A percentile compares a stretch with the other conserved stretches of the same genome.
Evolutionary conservation across 2,888 invertebrate genomes (phyloP).

Genomic region (Ctena decussata): DNA sequence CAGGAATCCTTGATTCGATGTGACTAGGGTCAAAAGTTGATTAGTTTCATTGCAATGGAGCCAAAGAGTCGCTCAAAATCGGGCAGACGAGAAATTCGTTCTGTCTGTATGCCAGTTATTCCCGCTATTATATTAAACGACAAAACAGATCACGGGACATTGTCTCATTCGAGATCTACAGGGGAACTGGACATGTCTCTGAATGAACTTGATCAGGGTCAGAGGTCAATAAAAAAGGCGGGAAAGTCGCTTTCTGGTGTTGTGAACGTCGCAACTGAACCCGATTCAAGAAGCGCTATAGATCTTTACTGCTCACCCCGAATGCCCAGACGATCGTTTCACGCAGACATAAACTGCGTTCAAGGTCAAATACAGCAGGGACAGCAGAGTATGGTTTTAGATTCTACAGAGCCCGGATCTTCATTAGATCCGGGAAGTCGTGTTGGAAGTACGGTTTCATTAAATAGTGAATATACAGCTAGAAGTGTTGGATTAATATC

Average conservation of each 20-base stretch:
- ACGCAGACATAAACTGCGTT: slow-evolving; percentile 13
- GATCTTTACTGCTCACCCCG: slow-evolving; percentile 81
- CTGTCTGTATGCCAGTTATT: slow-evolving; percentile 68
- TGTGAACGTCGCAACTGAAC: slow-evolving; percentile 42
- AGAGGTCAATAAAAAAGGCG: slow-evolving; percentile 20
- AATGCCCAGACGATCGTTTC: slow-evolving; percentile 73
- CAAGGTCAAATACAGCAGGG: slow-evolving; percentile 21
- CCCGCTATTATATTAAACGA: slow-evolving; percentile 71
- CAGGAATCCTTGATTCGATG: not conserved
- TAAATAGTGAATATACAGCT: slow-evolving; percentile 81
- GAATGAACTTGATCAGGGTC: slow-evolving; percentile 23
- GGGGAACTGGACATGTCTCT: slow-evolving; percentile 65
- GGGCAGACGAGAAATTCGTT: slow-evolving; percentile 69
- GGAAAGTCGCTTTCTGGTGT: slow-evolving; percentile 54
- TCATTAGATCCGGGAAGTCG: slow-evolving; percentile 74
- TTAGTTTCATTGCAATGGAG: not conserved
- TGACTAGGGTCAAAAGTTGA: not conserved
- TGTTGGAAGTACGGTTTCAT: slow-evolving; percentile 76
- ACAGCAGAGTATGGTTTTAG: slow-evolving; percentile 40
- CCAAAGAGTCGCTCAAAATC: slow-evolving; percentile 12
- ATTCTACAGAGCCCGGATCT: slow-evolving; percentile 48
- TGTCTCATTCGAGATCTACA: slow-evolving; percentile 69
- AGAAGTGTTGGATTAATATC: slow-evolving; percentile 81
- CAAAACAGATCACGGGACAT: slow-evolving; percentile 18
- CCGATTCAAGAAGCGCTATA: slow-evolving; percentile 63